Percentiles rank a stretch among this genome's conserved stretches.
Conservation (phyloP, 30 jellyfish, hydroid and myxozoan genomes). For the Rhopilema esculentum region DNA sequence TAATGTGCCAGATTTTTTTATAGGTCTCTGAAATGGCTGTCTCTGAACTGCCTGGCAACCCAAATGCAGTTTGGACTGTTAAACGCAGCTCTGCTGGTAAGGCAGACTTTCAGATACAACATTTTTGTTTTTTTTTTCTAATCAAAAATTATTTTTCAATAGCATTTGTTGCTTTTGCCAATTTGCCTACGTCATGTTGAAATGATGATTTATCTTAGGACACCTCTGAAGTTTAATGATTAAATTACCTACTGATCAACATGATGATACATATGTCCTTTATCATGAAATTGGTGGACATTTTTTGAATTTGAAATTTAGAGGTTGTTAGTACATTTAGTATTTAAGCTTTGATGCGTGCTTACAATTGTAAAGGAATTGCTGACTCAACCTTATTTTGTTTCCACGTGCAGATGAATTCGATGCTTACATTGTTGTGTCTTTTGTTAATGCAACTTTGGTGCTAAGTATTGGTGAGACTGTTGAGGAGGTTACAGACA, state of each 20-base stretch:
- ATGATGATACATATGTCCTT: background rate
- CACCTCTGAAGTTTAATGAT: constrained; percentile 51
- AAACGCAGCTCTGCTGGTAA: constrained; percentile 90
- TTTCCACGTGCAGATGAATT: constrained; percentile 73
- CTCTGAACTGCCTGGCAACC: constrained; percentile 98
- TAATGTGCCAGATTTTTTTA: too few species aligned
- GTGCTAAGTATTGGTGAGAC: constrained; percentile 99
- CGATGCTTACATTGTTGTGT: constrained; percentile 97
- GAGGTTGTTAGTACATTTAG: too few species aligned
- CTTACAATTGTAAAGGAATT: too few species aligned
- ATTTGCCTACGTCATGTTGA: constrained; percentile 32
- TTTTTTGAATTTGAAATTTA: background rate
- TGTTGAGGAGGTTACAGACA: constrained; percentile 98
- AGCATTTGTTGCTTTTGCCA: background rate
- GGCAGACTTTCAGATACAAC: background rate
- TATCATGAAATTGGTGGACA: too few species aligned
- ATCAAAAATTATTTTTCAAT: too few species aligned
- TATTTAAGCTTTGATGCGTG: too few species aligned
- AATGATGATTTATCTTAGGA: constrained; percentile 75
- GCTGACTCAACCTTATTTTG: too few species aligned
- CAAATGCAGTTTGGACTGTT: constrained; percentile 99
- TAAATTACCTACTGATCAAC: constrained; percentile 59
- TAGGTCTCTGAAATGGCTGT: constrained; percentile 99
- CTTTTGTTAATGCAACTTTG: constrained; percentile 97
- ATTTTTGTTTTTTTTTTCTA: too few species aligned